Base-by-base conservation (phyloP, 1,140 invertebrate species). In the Coboldia fuscipes region DNA sequence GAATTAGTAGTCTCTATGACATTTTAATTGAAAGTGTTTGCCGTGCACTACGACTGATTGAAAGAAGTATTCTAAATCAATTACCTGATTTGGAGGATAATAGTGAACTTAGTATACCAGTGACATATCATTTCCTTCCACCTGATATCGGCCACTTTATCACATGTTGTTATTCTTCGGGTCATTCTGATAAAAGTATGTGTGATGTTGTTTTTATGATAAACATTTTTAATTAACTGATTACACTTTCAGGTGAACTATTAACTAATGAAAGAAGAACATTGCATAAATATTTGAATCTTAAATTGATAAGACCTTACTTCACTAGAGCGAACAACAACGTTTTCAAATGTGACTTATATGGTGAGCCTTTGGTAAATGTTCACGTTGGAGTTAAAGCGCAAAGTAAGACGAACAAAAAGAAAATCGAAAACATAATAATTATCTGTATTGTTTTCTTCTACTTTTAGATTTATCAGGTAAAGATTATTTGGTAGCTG, bases 21-120 rank as follows among this genome's bases (percentile, higher is more conserved):
- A 68, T 78, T 38, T 54, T 81, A 6, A 68, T 80, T 5, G 74
- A 78, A 50, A 71, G 74, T 38, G 62, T 74, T 30, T 75, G 73
- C 43, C 59, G 72, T 23, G 70, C 72, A 35, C 56, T 81, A 20
- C 62, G 62, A 39, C 50, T 75, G 27, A 59, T 75, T 39, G 67
- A 72, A 42, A 58, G 60, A 39, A 66, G 62, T 15, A 52, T 77
- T 17, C 49, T 65, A 29, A 58, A 63, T 39, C 63, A 70, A 54
- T 61, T 49, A 47, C 54, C 50, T 47, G 58, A 58, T 20, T 58
- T 60, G 38, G 57, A 54, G 6, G 55, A 60, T 35, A 56, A 60
- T 37, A 54, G 44, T 34, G 56, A 45, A 33, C 43, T 61, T 41
- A 56, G 54, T 42, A 44, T 59, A 24, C 71, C 72, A 30, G 59